Evolutionary conservation across 1,140 invertebrate genomes (phyloP), one percentile per base, ranked within the genome.

Genomic region (Papilio xuthus): DNA sequence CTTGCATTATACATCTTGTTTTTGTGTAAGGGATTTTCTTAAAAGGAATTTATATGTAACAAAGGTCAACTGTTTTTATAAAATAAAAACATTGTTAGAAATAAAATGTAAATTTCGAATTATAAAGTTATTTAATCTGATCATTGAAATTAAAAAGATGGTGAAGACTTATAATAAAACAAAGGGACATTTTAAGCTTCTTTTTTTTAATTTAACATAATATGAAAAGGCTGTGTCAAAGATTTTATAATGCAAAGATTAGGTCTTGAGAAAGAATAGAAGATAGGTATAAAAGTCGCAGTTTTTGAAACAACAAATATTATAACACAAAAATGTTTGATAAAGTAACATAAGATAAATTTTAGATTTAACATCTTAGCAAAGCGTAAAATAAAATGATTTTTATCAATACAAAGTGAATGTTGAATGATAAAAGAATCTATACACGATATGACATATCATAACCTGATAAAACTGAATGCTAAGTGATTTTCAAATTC

Each of bases 401-500:
- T 15, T 13, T 67, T 67, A 67, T 67, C 60, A 67, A 32, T 23
- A 12, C 26, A 63, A 32, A 63, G 26, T 32, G 15, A 67, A 67
- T 67, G 60, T 32, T 28, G 6, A 67, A 28, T 60, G 60, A 67
- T 67, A 67, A 67, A 67, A 67, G 26, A 67, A 26, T 67, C 26
- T 13, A 67, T 67, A 15, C 26, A 32, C 26, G 60, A 67, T 67
- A 28, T 32, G 26, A 28, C 13, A 67, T 67, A 67, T 28, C 60
- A 15, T 32, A 67, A 67, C 12, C 60, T 32, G 60, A 67, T 67
- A 67, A 32, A n/a, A 53, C 7, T 53, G n/a, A 20, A 32, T 32
- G 23, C 28, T 28, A 67, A 67, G 60, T 67, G 60, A 67, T 67
- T 67, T 67, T 28, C 23, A 67, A 67, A 67, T 28, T 67, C 26